phyloP scores from a whole-genome alignment of 2,797 vertebrate species.

The Tenualosa thibaudeaui region DNA sequence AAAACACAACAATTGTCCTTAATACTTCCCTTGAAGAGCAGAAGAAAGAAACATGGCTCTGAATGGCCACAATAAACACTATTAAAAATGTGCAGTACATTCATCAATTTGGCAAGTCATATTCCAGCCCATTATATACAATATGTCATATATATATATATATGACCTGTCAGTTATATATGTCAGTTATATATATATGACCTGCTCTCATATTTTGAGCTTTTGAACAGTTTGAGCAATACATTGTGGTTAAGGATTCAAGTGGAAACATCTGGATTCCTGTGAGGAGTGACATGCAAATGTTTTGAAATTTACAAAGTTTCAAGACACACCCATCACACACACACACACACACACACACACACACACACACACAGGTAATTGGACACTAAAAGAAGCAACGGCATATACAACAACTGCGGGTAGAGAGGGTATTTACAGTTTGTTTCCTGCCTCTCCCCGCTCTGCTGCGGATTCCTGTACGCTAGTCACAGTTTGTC shows the following conservation, averaged over 20 bases:
- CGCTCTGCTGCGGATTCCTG: conserved; percentile 52
- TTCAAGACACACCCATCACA: not conserved
- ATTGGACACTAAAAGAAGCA: not conserved
- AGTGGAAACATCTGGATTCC: not conserved
- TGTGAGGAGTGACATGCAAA: not conserved
- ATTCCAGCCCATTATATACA: not conserved
- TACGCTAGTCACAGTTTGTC: conserved; percentile 75
- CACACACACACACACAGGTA: not conserved
- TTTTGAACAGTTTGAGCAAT: too few species aligned
- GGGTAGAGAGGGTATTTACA: conserved; percentile 51
- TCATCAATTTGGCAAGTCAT: not conserved
- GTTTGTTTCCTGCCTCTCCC: conserved; percentile 49
- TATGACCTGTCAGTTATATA: not conserved
- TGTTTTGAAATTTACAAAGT: not conserved
- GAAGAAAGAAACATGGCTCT: not conserved
- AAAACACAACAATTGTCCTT: not conserved
- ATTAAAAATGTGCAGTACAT: too few species aligned
- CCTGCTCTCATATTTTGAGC: not conserved
- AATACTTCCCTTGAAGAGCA: not conserved
- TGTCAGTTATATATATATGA: not conserved
- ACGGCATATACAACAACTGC: not conserved
- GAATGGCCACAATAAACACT: not conserved
- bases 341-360: too few species aligned
- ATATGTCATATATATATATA: not conserved
- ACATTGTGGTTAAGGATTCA: not conserved